Percentiles rank a stretch among this genome's conserved stretches.
Evolutionary conservation across 2,797 vertebrate genomes (phyloP).

Genomic region (Chaenodraco wilsoni): DNA sequence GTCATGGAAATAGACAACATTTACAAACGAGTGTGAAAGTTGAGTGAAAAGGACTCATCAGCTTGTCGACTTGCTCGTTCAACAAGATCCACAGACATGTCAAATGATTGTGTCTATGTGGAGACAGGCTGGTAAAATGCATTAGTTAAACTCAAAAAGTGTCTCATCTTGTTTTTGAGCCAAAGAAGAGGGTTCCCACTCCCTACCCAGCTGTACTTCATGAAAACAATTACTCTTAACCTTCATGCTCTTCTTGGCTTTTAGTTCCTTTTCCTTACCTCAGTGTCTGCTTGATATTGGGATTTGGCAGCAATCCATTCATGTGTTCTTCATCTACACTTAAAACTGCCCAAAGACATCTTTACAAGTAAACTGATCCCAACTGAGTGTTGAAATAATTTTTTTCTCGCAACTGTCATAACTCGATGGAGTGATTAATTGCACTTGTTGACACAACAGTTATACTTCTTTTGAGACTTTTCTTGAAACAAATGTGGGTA

Average conservation of each 20-base stretch:
- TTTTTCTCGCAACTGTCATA: neutral
- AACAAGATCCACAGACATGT: constrained; percentile 17
- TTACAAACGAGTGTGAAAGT: constrained; percentile 23
- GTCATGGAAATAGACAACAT: constrained; percentile 19
- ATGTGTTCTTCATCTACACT: constrained; percentile 13
- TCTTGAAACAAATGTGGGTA: constrained; percentile 22
- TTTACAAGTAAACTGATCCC: constrained; percentile 29
- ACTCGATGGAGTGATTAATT: constrained; percentile 10
- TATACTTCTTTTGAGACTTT: constrained; percentile 31
- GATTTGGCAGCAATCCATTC: constrained; percentile 33
- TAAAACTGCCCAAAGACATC: neutral
- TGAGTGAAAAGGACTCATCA: constrained; percentile 14
- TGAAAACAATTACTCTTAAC: constrained; percentile 30
- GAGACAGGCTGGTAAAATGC: neutral
- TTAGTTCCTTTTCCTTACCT: constrained; percentile 30
- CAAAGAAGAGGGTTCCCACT: constrained; percentile 16
- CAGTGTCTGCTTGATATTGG: constrained; percentile 44
- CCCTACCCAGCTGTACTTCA: constrained; percentile 27
- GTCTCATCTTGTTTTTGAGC: neutral
- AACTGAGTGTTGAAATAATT: neutral
- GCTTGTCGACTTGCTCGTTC: neutral
- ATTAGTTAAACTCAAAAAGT: constrained; percentile 20
- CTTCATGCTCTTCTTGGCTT: constrained; percentile 24
- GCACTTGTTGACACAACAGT: constrained; percentile 37
- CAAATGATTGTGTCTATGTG: neutral